phyloP scores from a whole-genome alignment of 2,113 vertebrate genomes.

The Phocoena sinus region DNA sequence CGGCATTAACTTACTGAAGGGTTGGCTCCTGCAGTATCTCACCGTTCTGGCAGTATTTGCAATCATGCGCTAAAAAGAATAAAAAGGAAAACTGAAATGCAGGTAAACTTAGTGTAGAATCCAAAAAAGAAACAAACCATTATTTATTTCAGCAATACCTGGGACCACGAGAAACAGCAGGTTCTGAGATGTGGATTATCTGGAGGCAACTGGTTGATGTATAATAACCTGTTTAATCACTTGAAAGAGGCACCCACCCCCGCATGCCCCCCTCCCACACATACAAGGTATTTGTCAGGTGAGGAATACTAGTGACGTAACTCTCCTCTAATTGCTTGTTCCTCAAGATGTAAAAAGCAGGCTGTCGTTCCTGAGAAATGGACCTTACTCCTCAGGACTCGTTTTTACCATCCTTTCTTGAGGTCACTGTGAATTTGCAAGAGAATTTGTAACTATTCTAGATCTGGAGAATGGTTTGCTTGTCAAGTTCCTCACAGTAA shows the following conservation, averaged over 20 bases:
- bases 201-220: neutral
- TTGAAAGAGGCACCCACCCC: neutral
- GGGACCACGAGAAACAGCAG: neutral
- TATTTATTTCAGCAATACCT: neutral
- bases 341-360: neutral
- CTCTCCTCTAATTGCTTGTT: neutral
- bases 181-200: neutral
- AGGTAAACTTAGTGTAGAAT: constrained; percentile 31
- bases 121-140: constrained; percentile 7
- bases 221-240: neutral
- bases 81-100: constrained; percentile 16
- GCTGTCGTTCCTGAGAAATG: neutral
- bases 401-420: neutral
- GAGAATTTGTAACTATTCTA: neutral
- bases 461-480: neutral
- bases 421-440: neutral
- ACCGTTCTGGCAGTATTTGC: constrained; percentile 94
- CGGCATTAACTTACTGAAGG: constrained; percentile 94
- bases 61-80: constrained; percentile 92
- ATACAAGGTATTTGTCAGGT: neutral
- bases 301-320: neutral
- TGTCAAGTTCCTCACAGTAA: neutral
- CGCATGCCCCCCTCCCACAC: neutral
- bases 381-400: neutral
- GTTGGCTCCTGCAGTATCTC: constrained; percentile 92